phyloP scores from a whole-genome alignment of 2,113 vertebrate genomes.

The Nibea coibor region DNA sequence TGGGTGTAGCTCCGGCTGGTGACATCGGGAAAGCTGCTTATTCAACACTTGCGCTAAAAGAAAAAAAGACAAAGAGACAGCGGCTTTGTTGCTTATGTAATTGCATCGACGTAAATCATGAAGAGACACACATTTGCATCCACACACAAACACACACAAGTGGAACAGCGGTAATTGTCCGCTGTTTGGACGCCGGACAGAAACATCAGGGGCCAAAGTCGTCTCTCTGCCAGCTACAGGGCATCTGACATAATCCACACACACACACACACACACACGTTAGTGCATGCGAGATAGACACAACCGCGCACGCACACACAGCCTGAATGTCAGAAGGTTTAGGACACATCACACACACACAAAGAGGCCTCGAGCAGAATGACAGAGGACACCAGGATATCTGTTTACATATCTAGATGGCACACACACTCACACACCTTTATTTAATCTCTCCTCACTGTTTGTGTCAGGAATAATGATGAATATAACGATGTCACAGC shows the following conservation, averaged over 20 bases:
- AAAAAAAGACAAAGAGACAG: conserved; percentile 28
- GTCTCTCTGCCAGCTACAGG: conserved; percentile 56
- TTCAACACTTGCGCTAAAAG: conserved; percentile 36
- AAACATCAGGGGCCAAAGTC: conserved; percentile 58
- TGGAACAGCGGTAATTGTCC: conserved; percentile 46
- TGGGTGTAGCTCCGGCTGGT: neutral
- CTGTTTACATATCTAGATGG: conserved; percentile 12
- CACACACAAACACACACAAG: conserved; percentile 9
- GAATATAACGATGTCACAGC: neutral
- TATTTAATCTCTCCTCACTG: neutral
- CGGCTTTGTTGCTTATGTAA: conserved; percentile 66
- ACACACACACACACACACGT: conserved; percentile 3
- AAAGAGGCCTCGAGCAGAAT: conserved; percentile 13
- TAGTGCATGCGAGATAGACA: conserved; percentile 13
- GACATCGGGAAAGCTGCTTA: conserved; percentile 19
- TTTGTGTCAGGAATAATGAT: neutral
- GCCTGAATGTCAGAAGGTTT: conserved; percentile 55
- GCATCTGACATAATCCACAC: conserved; percentile 57
- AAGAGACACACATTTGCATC: conserved; percentile 1
- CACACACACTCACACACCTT: neutral
- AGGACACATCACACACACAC: conserved; percentile 31
- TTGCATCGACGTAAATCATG: conserved; percentile 29
- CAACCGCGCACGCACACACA: conserved; percentile 6
- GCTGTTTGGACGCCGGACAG: conserved; percentile 62
- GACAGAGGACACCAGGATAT: conserved; percentile 21